Evolutionary conservation across 2,888 invertebrate species (phyloP), one percentile per base, ranked within the genome.

Genomic region (Mimumesa dahlbomi): DNA sequence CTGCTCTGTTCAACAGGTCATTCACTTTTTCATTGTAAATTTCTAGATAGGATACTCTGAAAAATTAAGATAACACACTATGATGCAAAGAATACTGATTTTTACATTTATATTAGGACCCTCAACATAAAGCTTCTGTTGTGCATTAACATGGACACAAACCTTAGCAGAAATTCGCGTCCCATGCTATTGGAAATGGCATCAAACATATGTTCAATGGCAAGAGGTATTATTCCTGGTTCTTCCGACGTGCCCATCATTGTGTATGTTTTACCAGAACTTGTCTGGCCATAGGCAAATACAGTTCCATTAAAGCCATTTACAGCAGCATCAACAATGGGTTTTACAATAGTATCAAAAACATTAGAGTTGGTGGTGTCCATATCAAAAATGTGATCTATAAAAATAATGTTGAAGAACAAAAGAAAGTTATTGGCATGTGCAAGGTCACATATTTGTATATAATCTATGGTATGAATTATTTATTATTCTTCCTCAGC

Each of bases 221-320:
- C 93, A 34, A 94, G 85, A 0, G 93, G 93, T 82, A 97, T 94
- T 6, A 97, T 93, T 0, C 97, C 97, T 0, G 92, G 93, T 36
- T 93, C 92, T 0, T 89, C 81, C 0, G 91, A 89, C 29, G 92
- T 92, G 0, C 97, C 97, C 85, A 94, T 92, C 94, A 96, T 95
- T 0, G 96, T 96, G 82, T 94, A 94, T 0, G 96, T 96, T 89
- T 96, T 96, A 56, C 97, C 97, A 0, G 96, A 96, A 0, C 96
- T 95, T 2, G 97, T 97, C 89, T 97, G 97, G 5, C 97, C 97
- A 87, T 97, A 97, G 0, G 97, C 96, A 90, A 97, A 96, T 75
- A 97, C 94, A 0, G 97, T 97, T 1, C 96, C 96, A 87, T 96
- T 96, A 80, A 95, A 93, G 1, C 96, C 96, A 71, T 92, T 91